A percentile compares a stretch with the other conserved stretches of the same genome.
Evolutionary conservation across 2,888 invertebrate species (phyloP).

Genomic region (Eristalis tenax): DNA sequence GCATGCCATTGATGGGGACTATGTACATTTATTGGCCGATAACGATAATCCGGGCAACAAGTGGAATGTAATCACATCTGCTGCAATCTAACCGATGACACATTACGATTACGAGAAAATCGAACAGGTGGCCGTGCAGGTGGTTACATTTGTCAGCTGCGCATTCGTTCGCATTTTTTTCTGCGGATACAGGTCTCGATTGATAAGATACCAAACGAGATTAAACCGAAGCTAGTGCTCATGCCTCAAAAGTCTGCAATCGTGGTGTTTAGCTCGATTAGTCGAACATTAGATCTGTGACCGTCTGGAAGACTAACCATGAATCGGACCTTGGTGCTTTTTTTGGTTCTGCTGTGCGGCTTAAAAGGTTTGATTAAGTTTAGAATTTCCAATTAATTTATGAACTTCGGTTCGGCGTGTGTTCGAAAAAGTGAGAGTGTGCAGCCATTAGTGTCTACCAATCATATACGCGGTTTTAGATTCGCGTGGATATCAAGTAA

Average conservation of each 20-base stretch:
- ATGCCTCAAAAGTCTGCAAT: slow-evolving; percentile 9
- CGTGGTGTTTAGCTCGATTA: slow-evolving; percentile 8
- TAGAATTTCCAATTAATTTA: background rate
- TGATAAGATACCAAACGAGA: slow-evolving; percentile 48
- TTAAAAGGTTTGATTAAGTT: slow-evolving; percentile 31
- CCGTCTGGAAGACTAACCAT: slow-evolving; percentile 19
- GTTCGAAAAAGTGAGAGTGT: no score
- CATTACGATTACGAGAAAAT: background rate
- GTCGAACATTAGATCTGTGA: slow-evolving; percentile 22
- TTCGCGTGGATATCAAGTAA: no score
- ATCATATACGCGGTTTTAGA: no score
- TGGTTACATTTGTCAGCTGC: slow-evolving; percentile 11
- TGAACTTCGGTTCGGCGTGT: no score
- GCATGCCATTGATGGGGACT: background rate
- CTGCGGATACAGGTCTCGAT: slow-evolving; percentile 7
- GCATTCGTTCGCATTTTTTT: background rate
- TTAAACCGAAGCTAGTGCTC: slow-evolving; percentile 4
- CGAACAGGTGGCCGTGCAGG: slow-evolving; percentile 47
- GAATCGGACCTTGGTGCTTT: slow-evolving; percentile 15
- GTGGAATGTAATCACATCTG: background rate
- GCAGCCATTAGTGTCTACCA: no score
- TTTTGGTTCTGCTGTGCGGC: slow-evolving; percentile 1
- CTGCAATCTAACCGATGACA: slow-evolving; percentile 12
- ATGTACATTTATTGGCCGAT: background rate
- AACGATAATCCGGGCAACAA: background rate